Conservation (phyloP, 2,797 vertebrate genomes). For the Numenius phaeopus region DNA sequence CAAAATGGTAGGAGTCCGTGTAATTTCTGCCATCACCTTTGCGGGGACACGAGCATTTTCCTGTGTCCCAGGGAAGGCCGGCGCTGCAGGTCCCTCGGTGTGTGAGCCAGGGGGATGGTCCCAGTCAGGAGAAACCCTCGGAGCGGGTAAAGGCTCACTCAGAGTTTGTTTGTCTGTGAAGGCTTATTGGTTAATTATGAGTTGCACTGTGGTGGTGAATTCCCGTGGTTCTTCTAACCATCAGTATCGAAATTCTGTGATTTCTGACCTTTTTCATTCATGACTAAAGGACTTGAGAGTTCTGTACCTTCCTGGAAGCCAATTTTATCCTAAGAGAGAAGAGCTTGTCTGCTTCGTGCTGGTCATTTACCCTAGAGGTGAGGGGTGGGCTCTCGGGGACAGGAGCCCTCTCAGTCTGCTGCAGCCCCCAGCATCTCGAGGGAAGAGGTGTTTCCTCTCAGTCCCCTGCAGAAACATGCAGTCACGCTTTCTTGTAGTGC, state of each 20-base stretch:
- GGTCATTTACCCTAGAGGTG: slow-evolving; percentile 1
- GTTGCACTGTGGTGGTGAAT: not conserved
- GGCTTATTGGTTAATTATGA: not conserved
- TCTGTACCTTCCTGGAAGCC: not conserved
- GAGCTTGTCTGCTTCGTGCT: not conserved
- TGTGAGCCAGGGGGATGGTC: not conserved
- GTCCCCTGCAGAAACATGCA: not conserved
- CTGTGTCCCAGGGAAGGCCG: not conserved
- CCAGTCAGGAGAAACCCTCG: not conserved
- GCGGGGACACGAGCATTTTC: not conserved
- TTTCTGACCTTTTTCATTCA: not conserved
- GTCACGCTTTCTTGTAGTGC: not conserved
- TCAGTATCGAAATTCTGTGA: not conserved
- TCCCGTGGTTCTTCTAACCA: not conserved
- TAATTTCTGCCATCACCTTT: not conserved
- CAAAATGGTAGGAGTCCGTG: not conserved
- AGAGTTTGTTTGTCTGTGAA: not conserved
- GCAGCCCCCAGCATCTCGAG: not conserved
- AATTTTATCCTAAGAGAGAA: not conserved
- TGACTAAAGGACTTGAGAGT: not conserved
- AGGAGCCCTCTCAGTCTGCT: not conserved
- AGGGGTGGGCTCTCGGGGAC: not conserved
- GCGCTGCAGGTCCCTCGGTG: not conserved
- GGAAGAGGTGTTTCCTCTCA: not conserved
- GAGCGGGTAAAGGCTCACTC: not conserved